These are phyloP conservation scores for Drosophila ohnishii DNA, from an alignment of 1,140 invertebrate genomes.

Conservation along the genomic window DNA sequence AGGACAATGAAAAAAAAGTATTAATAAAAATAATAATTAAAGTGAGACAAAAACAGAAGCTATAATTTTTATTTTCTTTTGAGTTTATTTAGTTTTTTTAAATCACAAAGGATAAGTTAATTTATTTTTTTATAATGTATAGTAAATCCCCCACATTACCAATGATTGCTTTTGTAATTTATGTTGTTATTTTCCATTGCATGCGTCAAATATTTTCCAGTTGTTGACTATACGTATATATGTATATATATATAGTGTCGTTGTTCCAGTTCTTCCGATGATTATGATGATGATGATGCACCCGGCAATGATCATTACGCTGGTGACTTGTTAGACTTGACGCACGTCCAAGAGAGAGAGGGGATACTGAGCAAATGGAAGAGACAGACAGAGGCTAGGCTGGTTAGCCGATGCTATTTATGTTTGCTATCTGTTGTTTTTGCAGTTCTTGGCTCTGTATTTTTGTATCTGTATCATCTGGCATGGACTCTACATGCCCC, in stretches of 20 bases:
- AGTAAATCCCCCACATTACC: not conserved
- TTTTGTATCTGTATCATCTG: constrained; percentile 34
- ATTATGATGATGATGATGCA: constrained; percentile 24
- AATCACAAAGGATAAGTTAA: not conserved
- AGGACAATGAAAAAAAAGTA: not conserved
- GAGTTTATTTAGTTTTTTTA: not conserved
- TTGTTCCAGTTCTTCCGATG: constrained; percentile 67
- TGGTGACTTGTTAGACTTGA: constrained; percentile 72
- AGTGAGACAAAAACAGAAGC: not conserved
- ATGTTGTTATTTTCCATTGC: constrained; percentile 24
- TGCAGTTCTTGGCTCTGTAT: constrained; percentile 16
- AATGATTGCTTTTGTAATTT: constrained; percentile 10
- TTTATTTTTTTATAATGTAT: too few species aligned
- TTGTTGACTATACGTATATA: constrained; percentile 19
- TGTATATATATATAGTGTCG: constrained; percentile 25
- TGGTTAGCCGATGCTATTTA: constrained; percentile 54
- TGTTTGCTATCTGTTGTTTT: constrained; percentile 44
- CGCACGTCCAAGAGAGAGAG: constrained; percentile 32
- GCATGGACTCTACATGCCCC: constrained; percentile 29
- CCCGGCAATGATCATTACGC: constrained; percentile 35
- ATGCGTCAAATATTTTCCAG: constrained; percentile 50
- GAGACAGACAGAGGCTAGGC: constrained; percentile 16
- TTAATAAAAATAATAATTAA: constrained; percentile 9
- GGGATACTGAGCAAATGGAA: not conserved
- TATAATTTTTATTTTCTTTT: not conserved